A percentile compares a stretch with the other conserved stretches of the same genome.
Conservation (phyloP, 2,113 vertebrate genomes). For the Psophia crepitans region DNA sequence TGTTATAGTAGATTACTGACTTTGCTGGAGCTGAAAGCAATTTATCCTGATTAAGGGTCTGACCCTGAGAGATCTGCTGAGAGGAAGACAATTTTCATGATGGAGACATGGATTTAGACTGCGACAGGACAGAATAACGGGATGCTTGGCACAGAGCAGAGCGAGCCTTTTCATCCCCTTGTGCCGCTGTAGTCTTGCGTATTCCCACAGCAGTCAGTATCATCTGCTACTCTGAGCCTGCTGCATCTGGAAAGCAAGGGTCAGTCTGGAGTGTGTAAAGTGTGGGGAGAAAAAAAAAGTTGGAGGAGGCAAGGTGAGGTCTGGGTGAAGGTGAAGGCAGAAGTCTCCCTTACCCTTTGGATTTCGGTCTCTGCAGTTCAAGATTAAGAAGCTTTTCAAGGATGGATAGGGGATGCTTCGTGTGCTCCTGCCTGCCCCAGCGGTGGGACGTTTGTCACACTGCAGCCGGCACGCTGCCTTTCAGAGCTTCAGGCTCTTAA, state of each 20-base stretch:
- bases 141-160: neutral
- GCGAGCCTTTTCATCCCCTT: neutral
- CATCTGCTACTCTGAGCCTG: neutral
- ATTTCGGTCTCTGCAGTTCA: neutral
- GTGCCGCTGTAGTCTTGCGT: neutral
- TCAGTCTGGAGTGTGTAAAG: neutral
- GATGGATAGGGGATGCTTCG: neutral
- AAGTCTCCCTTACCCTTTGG: neutral
- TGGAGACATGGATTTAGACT: neutral
- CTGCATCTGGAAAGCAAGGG: neutral
- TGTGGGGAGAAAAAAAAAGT: neutral
- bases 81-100: neutral
- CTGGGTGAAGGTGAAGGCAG: neutral
- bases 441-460: neutral
- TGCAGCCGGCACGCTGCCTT: neutral
- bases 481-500: neutral
- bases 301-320: neutral
- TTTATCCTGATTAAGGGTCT: neutral
- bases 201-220: neutral
- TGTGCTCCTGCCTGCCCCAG: neutral
- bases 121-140: neutral
- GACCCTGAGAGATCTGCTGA: neutral
- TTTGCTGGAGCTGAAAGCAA: neutral
- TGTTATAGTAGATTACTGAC: neutral
- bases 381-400: neutral